Base-by-base conservation (phyloP, 2,888 invertebrate genomes). In the Drosophila putrida region DNA sequence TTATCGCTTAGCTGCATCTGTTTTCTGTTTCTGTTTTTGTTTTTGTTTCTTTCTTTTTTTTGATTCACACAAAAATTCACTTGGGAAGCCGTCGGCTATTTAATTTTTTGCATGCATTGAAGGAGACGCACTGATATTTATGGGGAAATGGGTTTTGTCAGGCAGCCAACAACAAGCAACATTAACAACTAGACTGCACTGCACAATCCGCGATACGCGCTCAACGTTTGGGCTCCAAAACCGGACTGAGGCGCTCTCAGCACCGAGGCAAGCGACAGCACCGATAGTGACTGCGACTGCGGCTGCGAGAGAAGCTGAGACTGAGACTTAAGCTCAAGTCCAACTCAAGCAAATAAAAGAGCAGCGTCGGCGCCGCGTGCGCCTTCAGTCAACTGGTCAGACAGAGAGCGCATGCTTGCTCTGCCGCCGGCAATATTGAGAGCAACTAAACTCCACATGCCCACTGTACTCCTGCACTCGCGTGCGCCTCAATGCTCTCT, bases 201-300 rank as follows among this genome's bases (percentile, higher is more conserved):
- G 71, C 70, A 67, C 61, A 73, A 81, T 79, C 81, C 79, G 81
- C 83, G 75, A 71, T 44, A 54, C 78, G 86, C 88, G 86, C 80
- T 80, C 78, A 82, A 82, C 85, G 75, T 82, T 84, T 84, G 88
- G 85, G 82, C 82, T 84, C 75, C 77, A 90, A 90, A 91, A 91
- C 90, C 90, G 90, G 90, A 90, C 90, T 90, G 88, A 82, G 74
- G 73, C 49, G n/a, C 41, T 15, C 28, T 15, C 20, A 39, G 31
- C 39, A 47, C 54, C n/a, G 67, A 54, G 63, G 46, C 53, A 27
- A 60, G 47, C 60, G 51, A 75, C 70, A 57, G 36, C 11, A 35
- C 77, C 49, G 80, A 80, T 78, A 80, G 78, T 20, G 20, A 20
- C 20, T 31, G 6, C 80, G 54, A 77, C 74, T 78, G 75, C 59